phyloP scores from a whole-genome alignment of 2,888 invertebrate genomes.

The Nysson spinosus region DNA sequence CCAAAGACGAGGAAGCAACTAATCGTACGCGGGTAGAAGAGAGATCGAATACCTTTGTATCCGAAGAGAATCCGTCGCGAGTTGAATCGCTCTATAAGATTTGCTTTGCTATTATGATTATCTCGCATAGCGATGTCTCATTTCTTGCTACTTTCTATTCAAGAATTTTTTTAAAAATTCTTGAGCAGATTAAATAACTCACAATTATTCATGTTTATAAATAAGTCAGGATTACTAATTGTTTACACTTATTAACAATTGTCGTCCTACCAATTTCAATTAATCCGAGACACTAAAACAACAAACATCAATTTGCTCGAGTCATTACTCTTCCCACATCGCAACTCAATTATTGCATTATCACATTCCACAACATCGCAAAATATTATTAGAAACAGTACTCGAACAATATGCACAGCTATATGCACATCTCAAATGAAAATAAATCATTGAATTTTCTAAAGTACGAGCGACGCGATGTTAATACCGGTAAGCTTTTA shows the following conservation, averaged over 20 bases:
- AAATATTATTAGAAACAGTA: too few relatives aligned
- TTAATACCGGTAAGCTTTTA: conserved; percentile 8
- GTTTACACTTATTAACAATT: too few relatives aligned
- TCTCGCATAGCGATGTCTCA: neutral
- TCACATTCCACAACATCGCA: too few relatives aligned
- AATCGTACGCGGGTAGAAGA: conserved; percentile 32
- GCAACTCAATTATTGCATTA: too few relatives aligned
- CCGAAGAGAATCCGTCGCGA: conserved; percentile 30
- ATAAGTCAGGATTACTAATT: too few relatives aligned
- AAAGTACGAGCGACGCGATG: conserved; percentile 12
- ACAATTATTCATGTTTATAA: too few relatives aligned
- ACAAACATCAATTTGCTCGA: too few relatives aligned
- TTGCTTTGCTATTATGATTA: conserved; percentile 7
- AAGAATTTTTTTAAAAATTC: neutral
- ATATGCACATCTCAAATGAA: conserved; percentile 25
- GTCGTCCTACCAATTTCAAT: too few relatives aligned
- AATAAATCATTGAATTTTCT: conserved; percentile 35
- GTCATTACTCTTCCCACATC: too few relatives aligned
- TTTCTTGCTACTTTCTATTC: neutral
- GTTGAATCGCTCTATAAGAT: conserved; percentile 19
- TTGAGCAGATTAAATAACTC: too few relatives aligned
- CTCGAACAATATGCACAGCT: too few relatives aligned
- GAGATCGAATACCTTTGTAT: conserved; percentile 47
- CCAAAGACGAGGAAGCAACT: conserved; percentile 21
- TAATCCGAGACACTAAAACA: too few relatives aligned